These are phyloP conservation scores for Spongilla lacustris DNA, from an alignment of 37 sponge, comb jelly and placozoan species.

Conservation along the genomic window DNA sequence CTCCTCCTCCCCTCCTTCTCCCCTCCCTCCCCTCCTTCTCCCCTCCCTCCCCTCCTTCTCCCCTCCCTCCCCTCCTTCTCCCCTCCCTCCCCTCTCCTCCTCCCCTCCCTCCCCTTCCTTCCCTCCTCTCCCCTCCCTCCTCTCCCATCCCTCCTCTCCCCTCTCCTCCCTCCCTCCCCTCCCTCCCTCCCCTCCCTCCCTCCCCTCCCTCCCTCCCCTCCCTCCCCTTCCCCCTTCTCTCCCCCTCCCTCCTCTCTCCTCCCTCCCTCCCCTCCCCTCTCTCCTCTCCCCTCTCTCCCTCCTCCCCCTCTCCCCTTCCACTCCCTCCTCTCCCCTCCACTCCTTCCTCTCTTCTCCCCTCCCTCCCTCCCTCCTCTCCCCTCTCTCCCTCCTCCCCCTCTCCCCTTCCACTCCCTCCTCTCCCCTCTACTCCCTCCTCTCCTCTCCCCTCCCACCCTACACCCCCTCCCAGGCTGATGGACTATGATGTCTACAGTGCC, in stretches of 20 bases:
- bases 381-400: neutral
- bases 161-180: too few species aligned
- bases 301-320: neutral
- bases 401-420: neutral
- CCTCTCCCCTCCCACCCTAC: neutral
- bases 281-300: neutral
- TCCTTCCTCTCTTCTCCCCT: neutral
- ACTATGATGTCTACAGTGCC: conserved; percentile 89
- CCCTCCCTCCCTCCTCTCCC: neutral
- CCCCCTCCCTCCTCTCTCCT: too few species aligned
- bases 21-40: too few species aligned
- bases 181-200: too few species aligned
- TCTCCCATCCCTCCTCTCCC: neutral
- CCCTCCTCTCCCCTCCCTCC: too few species aligned
- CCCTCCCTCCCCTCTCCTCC: too few species aligned
- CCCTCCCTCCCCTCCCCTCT: neutral
- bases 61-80: too few species aligned
- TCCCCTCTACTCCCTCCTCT: neutral
- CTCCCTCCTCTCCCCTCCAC: neutral
- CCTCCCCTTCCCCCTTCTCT: too few species aligned
- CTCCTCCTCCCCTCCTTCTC: too few species aligned
- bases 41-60: too few species aligned
- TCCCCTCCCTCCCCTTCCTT: too few species aligned
- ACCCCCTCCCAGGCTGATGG: conserved; percentile 64
- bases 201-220: too few species aligned